phyloP scores from a whole-genome alignment of 1,140 invertebrate genomes.

The Daktulosphaira vitifoliae region DNA sequence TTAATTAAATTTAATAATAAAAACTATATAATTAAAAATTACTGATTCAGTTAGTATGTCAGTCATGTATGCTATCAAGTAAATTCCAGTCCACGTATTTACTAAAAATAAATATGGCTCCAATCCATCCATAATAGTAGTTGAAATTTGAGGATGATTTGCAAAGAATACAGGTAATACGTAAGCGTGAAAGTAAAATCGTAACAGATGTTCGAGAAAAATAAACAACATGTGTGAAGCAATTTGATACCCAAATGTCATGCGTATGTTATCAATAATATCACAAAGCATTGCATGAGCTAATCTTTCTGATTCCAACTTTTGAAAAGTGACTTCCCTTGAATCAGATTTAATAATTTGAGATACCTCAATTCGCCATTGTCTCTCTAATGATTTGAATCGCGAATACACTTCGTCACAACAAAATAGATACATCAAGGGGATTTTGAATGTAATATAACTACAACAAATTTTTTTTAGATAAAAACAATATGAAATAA shows the following conservation, averaged over 20 bases:
- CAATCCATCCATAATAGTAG: not conserved
- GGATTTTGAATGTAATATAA: constrained; percentile 20
- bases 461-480: too few relatives aligned
- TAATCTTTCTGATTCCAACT: constrained; percentile 4
- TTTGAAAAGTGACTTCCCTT: not conserved
- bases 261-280: constrained; percentile 2
- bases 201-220: constrained; percentile 9
- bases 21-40: too few relatives aligned
- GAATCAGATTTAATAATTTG: not conserved
- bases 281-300: constrained; percentile 20
- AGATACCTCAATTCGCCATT: constrained; percentile 9
- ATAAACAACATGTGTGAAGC: constrained; percentile 13
- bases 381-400: constrained; percentile 1
- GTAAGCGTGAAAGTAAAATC: constrained; percentile 23
- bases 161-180: not conserved
- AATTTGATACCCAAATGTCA: not conserved
- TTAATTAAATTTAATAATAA: too few relatives aligned
- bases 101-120: not conserved
- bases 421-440: constrained; percentile 6
- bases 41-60: constrained; percentile 15
- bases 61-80: constrained; percentile 14
- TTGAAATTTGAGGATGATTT: not conserved
- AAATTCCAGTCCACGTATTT: constrained; percentile 12
- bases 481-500: too few relatives aligned
- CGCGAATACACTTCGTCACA: constrained; percentile 18